Evolutionary conservation across 2,113 vertebrate species (phyloP).

Genomic region (Cynocephalus volans): DNA sequence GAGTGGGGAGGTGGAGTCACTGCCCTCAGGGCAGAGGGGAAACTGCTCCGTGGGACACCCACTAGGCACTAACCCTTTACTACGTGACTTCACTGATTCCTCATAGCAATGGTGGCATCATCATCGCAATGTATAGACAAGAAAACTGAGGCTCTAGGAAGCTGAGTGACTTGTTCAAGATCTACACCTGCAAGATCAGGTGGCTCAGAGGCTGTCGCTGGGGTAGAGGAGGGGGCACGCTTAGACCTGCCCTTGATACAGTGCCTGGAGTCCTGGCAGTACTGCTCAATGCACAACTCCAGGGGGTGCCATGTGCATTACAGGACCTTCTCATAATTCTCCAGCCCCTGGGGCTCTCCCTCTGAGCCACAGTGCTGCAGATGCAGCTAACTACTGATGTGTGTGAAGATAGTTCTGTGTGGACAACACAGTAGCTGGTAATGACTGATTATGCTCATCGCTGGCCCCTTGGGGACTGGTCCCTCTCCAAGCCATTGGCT

Average conservation of each 20-base stretch:
- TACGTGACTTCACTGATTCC: not conserved
- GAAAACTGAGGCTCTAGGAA: not conserved
- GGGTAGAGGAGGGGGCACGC: not conserved
- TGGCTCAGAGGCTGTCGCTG: not conserved
- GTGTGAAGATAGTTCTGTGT: not conserved
- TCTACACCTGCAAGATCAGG: too few relatives aligned
- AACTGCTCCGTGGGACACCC: not conserved
- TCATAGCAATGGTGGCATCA: fast-evolving
- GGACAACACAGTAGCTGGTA: not conserved
- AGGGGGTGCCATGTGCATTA: fast-evolving
- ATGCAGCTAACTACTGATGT: not conserved
- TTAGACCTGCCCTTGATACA: not conserved
- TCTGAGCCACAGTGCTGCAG: not conserved
- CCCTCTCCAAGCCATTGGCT: not conserved
- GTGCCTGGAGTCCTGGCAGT: fast-evolving
- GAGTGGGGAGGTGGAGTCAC: not conserved
- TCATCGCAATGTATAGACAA: not conserved
- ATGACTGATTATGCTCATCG: not conserved
- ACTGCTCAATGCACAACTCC: fast-evolving
- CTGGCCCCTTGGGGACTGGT: not conserved
- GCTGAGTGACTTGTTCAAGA: not conserved
- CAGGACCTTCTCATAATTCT: not conserved
- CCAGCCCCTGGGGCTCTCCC: not conserved
- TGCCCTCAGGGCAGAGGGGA: fast-evolving
- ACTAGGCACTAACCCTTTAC: not conserved